A percentile compares a stretch with the other conserved stretches of the same genome.
phyloP scores from a whole-genome alignment of 2,113 vertebrate genomes.

The Alaudala cheleensis region DNA sequence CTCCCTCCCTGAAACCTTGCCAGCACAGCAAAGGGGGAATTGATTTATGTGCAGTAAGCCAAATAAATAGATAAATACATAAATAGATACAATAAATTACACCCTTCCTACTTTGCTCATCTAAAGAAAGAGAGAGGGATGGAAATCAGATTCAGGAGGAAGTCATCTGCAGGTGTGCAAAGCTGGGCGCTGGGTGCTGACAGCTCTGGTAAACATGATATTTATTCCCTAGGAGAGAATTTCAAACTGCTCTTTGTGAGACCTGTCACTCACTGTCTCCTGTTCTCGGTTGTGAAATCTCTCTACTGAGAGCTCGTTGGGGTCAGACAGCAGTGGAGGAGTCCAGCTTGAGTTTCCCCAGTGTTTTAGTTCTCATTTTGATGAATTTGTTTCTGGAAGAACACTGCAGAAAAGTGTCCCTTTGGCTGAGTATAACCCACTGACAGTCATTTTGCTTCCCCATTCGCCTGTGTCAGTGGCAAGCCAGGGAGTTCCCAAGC shows the following conservation, averaged over 20 bases:
- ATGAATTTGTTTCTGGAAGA: background rate
- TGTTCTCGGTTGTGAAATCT: background rate
- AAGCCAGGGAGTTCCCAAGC: background rate
- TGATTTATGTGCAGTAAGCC: background rate
- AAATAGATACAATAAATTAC: background rate
- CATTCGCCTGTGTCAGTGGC: background rate
- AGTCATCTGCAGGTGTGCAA: conserved; percentile 3
- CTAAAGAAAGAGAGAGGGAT: background rate
- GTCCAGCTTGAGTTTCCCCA: background rate
- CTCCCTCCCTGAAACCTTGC: conserved; percentile 20
- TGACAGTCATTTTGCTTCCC: background rate
- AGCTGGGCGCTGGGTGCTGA: conserved; percentile 23
- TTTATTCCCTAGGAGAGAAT: conserved; percentile 31
- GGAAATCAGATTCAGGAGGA: background rate
- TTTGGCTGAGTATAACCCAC: background rate
- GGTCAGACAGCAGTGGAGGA: background rate
- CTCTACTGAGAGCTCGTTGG: background rate
- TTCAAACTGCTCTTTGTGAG: conserved; percentile 1
- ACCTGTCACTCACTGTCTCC: conserved; percentile 7
- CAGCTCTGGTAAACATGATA: background rate
- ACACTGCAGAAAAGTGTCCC: background rate
- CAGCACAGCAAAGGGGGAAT: background rate
- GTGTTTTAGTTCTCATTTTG: background rate
- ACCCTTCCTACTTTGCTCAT: background rate
- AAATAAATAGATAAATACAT: conserved; percentile 5